These are phyloP conservation scores for Chironomus tepperi DNA, from an alignment of 1,140 invertebrate species.

Conservation along the genomic window DNA sequence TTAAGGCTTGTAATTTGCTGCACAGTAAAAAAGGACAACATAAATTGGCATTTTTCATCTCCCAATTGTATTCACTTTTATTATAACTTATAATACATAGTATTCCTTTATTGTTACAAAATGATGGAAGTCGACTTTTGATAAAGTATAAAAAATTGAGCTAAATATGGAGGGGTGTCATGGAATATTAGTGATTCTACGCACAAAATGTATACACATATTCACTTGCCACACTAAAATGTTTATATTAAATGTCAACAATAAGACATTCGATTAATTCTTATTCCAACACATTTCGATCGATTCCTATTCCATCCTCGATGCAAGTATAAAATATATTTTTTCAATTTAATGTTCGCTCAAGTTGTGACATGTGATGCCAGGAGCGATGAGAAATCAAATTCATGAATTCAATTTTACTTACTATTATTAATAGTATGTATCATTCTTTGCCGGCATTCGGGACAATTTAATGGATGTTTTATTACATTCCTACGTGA, in stretches of 20 bases:
- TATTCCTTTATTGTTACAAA: neutral
- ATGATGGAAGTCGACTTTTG: neutral
- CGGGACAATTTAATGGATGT: constrained; percentile 16
- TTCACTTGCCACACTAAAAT: no score
- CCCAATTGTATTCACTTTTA: neutral
- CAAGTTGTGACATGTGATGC: constrained; percentile 5
- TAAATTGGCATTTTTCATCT: constrained; percentile 13
- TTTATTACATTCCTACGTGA: constrained; percentile 23
- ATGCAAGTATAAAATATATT: neutral
- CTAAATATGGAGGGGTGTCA: no score
- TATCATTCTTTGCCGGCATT: neutral
- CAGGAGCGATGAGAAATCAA: neutral
- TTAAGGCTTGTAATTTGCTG: constrained; percentile 3
- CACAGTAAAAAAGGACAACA: neutral
- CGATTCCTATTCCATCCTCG: neutral
- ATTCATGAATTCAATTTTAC: neutral
- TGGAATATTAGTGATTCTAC: no score
- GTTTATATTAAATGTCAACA: constrained; percentile 2
- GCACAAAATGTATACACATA: no score
- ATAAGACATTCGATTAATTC: neutral
- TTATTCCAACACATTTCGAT: constrained; percentile 2
- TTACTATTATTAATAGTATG: neutral
- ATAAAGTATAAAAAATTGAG: neutral
- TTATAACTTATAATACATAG: constrained; percentile 6
- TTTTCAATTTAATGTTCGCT: neutral